Conservation (phyloP, 1,140 invertebrate genomes). For the Pseudoatta argentina region DNA sequence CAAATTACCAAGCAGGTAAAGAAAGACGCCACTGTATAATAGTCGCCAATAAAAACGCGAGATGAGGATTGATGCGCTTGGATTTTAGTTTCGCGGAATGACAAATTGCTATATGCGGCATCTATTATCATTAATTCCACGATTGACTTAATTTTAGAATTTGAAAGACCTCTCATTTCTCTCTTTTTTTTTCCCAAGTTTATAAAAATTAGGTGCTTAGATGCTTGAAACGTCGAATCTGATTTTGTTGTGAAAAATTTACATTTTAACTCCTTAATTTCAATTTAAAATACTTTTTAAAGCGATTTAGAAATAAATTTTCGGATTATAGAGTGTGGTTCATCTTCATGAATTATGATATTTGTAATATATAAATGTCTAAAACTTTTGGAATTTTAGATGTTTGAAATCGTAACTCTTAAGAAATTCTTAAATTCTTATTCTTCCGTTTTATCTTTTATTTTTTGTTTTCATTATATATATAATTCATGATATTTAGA, state of each 20-base stretch:
- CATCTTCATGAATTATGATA: neutral
- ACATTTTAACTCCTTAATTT: neutral
- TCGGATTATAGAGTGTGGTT: neutral
- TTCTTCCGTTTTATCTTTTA: neutral
- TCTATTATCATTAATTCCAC: slow-evolving; percentile 44
- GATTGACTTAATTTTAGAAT: slow-evolving; percentile 29
- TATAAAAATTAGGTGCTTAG: neutral
- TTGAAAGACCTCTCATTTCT: neutral
- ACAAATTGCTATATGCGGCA: slow-evolving; percentile 51
- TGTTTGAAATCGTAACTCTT: neutral
- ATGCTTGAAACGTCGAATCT: neutral
- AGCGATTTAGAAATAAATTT: neutral
- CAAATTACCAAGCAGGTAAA: slow-evolving; percentile 91
- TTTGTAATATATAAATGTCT: neutral
- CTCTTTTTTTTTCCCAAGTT: neutral
- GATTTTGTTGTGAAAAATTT: neutral
- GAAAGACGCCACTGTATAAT: slow-evolving; percentile 34
- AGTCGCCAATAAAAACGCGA: slow-evolving; percentile 54
- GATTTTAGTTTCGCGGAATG: slow-evolving; percentile 43
- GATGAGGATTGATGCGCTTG: slow-evolving; percentile 55
- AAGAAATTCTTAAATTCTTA: neutral
- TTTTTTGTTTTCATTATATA: neutral
- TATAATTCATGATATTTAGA: neutral
- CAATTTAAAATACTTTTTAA: neutral
- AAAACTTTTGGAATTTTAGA: neutral